Base-by-base conservation (phyloP, 2,888 invertebrate species). In the Ctena decussata region DNA sequence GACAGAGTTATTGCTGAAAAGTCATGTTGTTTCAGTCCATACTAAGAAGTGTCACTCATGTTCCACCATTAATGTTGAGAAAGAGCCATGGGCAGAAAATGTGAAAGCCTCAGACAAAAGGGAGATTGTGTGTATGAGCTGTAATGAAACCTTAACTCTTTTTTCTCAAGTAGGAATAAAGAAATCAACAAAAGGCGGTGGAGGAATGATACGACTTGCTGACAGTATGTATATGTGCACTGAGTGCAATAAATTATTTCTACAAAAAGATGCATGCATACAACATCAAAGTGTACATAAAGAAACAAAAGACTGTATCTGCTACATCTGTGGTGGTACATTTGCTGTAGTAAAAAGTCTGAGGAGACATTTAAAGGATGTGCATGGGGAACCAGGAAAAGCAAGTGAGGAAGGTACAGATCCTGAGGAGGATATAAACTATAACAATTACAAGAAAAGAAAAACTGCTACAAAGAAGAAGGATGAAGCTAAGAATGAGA, bases 1-100 rank as follows among this genome's bases (percentile, higher is more conserved):
- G 35, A 46, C 70, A 5, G 37, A 35, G 15, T 39, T 41, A 21
- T 24, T 39, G 32, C n/a, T 79, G 0, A 57, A 69, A 3, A 60
- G 35, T 57, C 83, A 83, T 65, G 69, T 70, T 35, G 24, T 79
- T n/a, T 49, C 75, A 15, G 74, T 83, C 11, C 83, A 83, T 60
- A 73, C 73, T 15, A 12, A 60, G 32, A 72, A 73, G 32, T 79
- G 73, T 60, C 21, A 41, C n/a, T 32, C 21, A 11, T 79, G 79
- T 27, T 27, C 39, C 6, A 39, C 24, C 6, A 73, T 73, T 73
- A 60, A 73, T 57, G 60, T n/a, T 6, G 79, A 79, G 70, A 57
- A 41, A 8, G 60, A 37, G n/a, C 72, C 79, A 15, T 79, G 79
- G 79, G 21, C 60, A 12, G 73, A 79, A n/a, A 60, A 60, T 21